Evolutionary conservation across 2,113 vertebrate species (phyloP).

Genomic region (Synchiropus splendidus): DNA sequence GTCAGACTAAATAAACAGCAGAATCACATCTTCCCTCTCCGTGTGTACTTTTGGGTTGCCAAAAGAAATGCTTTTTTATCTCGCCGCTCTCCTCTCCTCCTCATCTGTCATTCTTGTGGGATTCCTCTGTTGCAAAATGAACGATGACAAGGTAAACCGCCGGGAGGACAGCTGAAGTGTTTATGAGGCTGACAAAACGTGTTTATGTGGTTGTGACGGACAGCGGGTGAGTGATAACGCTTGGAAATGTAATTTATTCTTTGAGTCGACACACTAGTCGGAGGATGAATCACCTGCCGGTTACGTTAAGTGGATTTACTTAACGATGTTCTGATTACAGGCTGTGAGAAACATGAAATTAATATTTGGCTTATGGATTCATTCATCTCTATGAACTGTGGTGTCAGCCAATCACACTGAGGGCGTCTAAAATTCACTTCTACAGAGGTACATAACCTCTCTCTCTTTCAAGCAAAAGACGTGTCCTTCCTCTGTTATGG

Average conservation of each 20-base stretch:
- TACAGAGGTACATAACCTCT: too few relatives aligned
- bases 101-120: constrained; percentile 43
- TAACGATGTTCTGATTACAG: too few relatives aligned
- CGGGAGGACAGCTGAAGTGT: constrained; percentile 39
- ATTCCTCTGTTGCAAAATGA: constrained; percentile 46
- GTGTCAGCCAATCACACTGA: too few relatives aligned
- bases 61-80: constrained; percentile 34
- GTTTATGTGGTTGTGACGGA: constrained; percentile 45
- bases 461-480: too few relatives aligned
- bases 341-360: too few relatives aligned
- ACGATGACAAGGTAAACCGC: constrained; percentile 48
- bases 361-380: too few relatives aligned
- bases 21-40: constrained; percentile 31
- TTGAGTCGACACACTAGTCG: constrained; percentile 10
- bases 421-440: too few relatives aligned
- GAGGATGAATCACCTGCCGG: too few relatives aligned
- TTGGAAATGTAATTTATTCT: constrained; percentile 29
- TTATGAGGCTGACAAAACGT: constrained; percentile 45
- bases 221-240: constrained; percentile 26
- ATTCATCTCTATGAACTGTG: too few relatives aligned
- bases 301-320: too few relatives aligned
- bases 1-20: constrained; percentile 50
- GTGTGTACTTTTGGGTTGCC: constrained; percentile 33
- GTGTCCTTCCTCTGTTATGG: too few relatives aligned
- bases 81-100: constrained; percentile 40